Conservation (phyloP, 2,888 invertebrate species). For the Zeuzera pyrina region DNA sequence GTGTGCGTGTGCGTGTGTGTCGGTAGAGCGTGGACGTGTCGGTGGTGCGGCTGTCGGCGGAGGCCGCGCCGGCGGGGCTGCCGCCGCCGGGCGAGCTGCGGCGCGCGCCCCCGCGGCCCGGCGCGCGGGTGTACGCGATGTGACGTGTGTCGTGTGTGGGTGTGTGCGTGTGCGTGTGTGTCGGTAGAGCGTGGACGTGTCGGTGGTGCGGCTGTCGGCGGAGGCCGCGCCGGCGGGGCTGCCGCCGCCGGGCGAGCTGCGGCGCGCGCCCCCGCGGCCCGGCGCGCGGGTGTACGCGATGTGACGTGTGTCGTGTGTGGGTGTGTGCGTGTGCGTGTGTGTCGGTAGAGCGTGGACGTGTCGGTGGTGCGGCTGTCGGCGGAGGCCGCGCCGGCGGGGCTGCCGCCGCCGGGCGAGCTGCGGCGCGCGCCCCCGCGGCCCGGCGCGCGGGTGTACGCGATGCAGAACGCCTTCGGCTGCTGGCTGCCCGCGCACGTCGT, state of each 20-base stretch:
- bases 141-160: slow-evolving; percentile 26
- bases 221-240: slow-evolving; percentile 59
- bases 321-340: too few relatives aligned
- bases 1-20: too few relatives aligned
- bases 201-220: slow-evolving; percentile 46
- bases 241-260: slow-evolving; percentile 69
- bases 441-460: slow-evolving; percentile 72
- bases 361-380: slow-evolving; percentile 48
- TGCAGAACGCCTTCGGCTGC: slow-evolving; percentile 75
- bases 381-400: slow-evolving; percentile 50
- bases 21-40: slow-evolving; percentile 42
- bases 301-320: too few relatives aligned
- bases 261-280: slow-evolving; percentile 54
- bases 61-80: slow-evolving; percentile 55
- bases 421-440: slow-evolving; percentile 54
- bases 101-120: slow-evolving; percentile 58
- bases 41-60: slow-evolving; percentile 46
- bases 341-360: slow-evolving; percentile 37
- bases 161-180: too few relatives aligned
- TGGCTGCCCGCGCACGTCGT: slow-evolving; percentile 75
- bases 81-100: slow-evolving; percentile 70
- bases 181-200: slow-evolving; percentile 39
- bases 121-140: slow-evolving; percentile 73
- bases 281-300: slow-evolving; percentile 74
- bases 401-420: slow-evolving; percentile 73